Evolutionary conservation across 2,113 vertebrate genomes (phyloP), one percentile per base, ranked within the genome.

Genomic region (Solea solea): DNA sequence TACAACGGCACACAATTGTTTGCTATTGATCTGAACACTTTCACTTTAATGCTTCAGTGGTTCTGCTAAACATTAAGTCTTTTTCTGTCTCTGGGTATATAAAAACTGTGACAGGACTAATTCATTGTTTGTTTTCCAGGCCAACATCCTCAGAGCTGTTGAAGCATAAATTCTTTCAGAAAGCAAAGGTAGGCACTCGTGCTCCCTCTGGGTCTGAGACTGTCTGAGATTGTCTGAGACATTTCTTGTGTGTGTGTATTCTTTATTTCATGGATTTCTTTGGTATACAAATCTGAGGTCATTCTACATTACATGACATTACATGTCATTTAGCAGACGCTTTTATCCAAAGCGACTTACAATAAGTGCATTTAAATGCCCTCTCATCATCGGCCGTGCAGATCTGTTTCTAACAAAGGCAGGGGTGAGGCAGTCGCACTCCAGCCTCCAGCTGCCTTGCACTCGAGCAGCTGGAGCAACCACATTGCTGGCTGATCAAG

Each of bases 131-230:
- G 11, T 10, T 78, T 72, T 87, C 58, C 91, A 98, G 97, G 93
- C 96, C 97, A 27, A 98, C 97, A 54, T 96, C 97, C 66, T 96
- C 95, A 73, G 97, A 98, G 86, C 87, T 98, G 61, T 83, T 98
- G 91, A 96, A 97, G 84, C 95, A 98, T 92, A 98, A 97, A 90
- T 98, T 98, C 93, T 98, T 98, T 92, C 96, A 96, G 45, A 98
- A 98, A 95, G 96, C 97, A 64, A 98, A 98, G 96, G 97, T 98
- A 91, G 84, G 95, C 64, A 54, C 27, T 65, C 61, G 25, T 41
- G 16, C 39, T 51, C 48, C 58, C 63, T 61, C 44, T 45, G 64
- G 16, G 28, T 12, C 44, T 60, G 34, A 59, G n/a, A 62, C 45
- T 44, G 14, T 21, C 21, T 21, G 21, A 21, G 1, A 21, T 21